These are phyloP conservation scores for Ethmia dodecea DNA, from an alignment of 2,888 invertebrate genomes.

Conservation along the genomic window DNA sequence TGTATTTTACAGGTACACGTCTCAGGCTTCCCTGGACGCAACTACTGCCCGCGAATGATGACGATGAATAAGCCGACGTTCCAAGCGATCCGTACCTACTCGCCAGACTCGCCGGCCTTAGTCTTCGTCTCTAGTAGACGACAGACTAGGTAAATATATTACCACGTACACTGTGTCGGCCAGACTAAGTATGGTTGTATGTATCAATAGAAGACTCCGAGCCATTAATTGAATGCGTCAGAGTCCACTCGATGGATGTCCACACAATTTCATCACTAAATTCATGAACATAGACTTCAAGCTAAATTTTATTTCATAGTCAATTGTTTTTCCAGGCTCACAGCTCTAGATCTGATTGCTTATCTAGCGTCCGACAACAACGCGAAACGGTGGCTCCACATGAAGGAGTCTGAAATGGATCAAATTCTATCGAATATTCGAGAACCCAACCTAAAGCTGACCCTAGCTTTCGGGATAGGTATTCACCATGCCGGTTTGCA, in stretches of 20 bases:
- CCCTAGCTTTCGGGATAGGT: slow-evolving; percentile 97
- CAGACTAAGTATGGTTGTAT: too few relatives aligned
- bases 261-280: too few relatives aligned
- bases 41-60: slow-evolving; percentile 99
- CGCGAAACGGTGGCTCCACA: slow-evolving; percentile 96
- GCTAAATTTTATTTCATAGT: too few relatives aligned
- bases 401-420: slow-evolving; percentile 91
- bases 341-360: slow-evolving; percentile 96
- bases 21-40: slow-evolving; percentile 96
- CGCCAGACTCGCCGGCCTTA: slow-evolving; percentile 92
- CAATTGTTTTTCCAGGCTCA: slow-evolving; percentile 78
- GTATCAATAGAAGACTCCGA: too few relatives aligned
- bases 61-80: slow-evolving; percentile 99
- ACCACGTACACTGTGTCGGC: too few relatives aligned
- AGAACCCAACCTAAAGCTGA: slow-evolving; percentile 94
- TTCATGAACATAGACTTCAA: too few relatives aligned
- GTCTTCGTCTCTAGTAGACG: slow-evolving; percentile 97
- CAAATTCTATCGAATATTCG: slow-evolving; percentile 83
- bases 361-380: slow-evolving; percentile 93
- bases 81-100: slow-evolving; percentile 95
- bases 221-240: too few relatives aligned
- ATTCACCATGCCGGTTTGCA: slow-evolving; percentile 99
- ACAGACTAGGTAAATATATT: slow-evolving; percentile 83
- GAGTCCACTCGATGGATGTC: too few relatives aligned
- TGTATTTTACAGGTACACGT: slow-evolving; percentile 89